Base-by-base conservation (phyloP, 2,888 invertebrate species). In the Blomia tropicalis region DNA sequence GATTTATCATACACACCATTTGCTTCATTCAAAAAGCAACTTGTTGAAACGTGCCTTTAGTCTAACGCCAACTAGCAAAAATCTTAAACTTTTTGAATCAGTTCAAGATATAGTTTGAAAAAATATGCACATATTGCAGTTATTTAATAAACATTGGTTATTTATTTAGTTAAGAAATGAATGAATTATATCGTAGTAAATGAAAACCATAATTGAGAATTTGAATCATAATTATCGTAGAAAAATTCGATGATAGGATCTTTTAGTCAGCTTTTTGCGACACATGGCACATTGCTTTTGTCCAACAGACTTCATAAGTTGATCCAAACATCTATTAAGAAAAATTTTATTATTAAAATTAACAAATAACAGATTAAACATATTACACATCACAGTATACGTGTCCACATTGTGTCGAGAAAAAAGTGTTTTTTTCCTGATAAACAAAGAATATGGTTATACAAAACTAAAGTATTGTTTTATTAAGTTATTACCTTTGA, bases 241-340 rank as follows among this genome's bases (percentile, higher is more conserved):
- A 27, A 47, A 47, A 14, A 47, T 47, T 47, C 51, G 7, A 27
- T 47, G 51, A 47, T 47, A 47, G 5, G 7, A n/a, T 27, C 27
- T 47, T n/a, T 47, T 47, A n/a, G 51, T 47, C 27, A 47, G n/a
- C 51, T 47, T 47, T 47, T 47, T 47, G 27, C 51, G 51, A 47
- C 51, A 47, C 14, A 47, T 27, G n/a, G 51, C 51, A 27, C 51
- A 47, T 11, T 22, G 7, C 7, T 7, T 17, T 36, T 36, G 36
- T 36, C 17, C 17, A 36, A 17, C 7, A 36, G 17, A 11, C 17
- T 36, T 36, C 36, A 47, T 25, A 47, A 47, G 7, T 47, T 47
- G 7, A 27, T 47, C 27, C 14, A 47, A 11, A n/a, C 51, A 47
- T 14, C 51, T 47, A 27, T 7, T 47, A 47, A 47, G 17, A 36